Conservation (phyloP, 92 coral and sea anemone species). For the Chrysogorgia sp. region DNA sequence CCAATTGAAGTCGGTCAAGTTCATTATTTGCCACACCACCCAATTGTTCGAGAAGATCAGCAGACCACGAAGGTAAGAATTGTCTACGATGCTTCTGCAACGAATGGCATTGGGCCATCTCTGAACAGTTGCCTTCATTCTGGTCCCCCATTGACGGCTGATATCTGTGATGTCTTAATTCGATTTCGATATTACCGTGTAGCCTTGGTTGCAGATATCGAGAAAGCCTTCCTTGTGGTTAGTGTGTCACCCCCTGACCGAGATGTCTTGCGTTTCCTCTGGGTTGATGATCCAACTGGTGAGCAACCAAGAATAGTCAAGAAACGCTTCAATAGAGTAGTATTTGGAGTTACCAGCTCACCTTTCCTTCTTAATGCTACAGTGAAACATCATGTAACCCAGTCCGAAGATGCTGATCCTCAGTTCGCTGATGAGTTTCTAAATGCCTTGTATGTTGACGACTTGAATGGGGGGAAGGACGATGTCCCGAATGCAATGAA, state of each 20-base stretch:
- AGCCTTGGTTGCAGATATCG: slow-evolving; percentile 52
- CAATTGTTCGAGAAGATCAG: slow-evolving; percentile 18
- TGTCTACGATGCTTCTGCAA: slow-evolving; percentile 18
- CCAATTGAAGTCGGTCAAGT: slow-evolving; percentile 11
- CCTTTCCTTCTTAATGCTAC: slow-evolving; percentile 66
- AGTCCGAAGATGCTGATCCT: slow-evolving; percentile 18
- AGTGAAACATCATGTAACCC: slow-evolving; percentile 16
- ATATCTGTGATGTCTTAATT: slow-evolving; percentile 40
- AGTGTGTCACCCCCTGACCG: slow-evolving; percentile 37
- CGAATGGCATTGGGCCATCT: slow-evolving; percentile 14
- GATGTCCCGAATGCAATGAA: slow-evolving; percentile 1
- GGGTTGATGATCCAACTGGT: slow-evolving; percentile 44
- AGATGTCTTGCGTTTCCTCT: slow-evolving; percentile 52
- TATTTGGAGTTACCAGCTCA: slow-evolving; percentile 51
- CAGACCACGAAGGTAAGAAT: slow-evolving; percentile 22
- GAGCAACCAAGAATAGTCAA: slow-evolving; percentile 29
- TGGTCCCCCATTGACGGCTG: slow-evolving; percentile 33
- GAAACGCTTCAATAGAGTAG: slow-evolving; percentile 55
- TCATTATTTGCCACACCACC: slow-evolving; percentile 36
- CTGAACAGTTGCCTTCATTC: slow-evolving; percentile 32
- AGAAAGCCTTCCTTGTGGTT: slow-evolving; percentile 53
- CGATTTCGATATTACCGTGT: slow-evolving; percentile 43
- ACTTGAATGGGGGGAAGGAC: slow-evolving; percentile 37
- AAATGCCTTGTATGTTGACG: slow-evolving; percentile 52
- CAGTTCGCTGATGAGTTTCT: slow-evolving; percentile 32